Evolutionary conservation across 2,113 vertebrate genomes (phyloP), one percentile per base, ranked within the genome.

Genomic region (Proterorhinus semilunaris): DNA sequence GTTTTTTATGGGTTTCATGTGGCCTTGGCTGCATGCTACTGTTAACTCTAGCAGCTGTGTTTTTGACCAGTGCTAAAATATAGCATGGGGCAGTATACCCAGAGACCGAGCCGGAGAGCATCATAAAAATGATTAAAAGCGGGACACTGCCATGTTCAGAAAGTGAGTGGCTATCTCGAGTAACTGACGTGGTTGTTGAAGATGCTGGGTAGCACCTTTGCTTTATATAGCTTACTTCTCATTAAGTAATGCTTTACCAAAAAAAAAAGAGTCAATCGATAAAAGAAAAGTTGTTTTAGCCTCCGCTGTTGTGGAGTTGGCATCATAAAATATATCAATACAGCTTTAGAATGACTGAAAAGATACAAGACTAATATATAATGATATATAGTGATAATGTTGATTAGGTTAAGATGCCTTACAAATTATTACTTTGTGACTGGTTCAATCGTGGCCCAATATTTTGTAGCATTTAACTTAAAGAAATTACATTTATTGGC

Each of bases 101-200:
- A 54, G 68, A 75, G 72, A 71, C 78, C 27, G 55, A 58, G 55
- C 55, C 6, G 47, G 67, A 78, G 68, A 54, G 69, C 65, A 70
- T 86, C 84, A 82, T 87, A 85, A 79, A 87, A 79, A 78, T 76
- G 62, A 76, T 83, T 80, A 51, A 85, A 87, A 71, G 71, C 52
- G 64, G 49, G 45, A 52, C 45, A n/a, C 51, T 48, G 0, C 53
- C 71, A 83, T 68, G 74, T 80, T 72, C 12, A 61, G 58, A 70
- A 77, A 69, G 67, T 17, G 65, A 27, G 59, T 71, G 21, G 53
- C 73, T 78, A 78, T 86, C 46, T 82, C 62, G 9, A 27, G 27
- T 79, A 66, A 50, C 36, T 42, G 17, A 51, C 0, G 1, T 8
- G 57, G 36, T 68, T 67, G 36, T 36, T 45, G 50, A n/a, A 57